phyloP scores from a whole-genome alignment of 2,797 vertebrate species.

The Geotrypetes seraphini region DNA sequence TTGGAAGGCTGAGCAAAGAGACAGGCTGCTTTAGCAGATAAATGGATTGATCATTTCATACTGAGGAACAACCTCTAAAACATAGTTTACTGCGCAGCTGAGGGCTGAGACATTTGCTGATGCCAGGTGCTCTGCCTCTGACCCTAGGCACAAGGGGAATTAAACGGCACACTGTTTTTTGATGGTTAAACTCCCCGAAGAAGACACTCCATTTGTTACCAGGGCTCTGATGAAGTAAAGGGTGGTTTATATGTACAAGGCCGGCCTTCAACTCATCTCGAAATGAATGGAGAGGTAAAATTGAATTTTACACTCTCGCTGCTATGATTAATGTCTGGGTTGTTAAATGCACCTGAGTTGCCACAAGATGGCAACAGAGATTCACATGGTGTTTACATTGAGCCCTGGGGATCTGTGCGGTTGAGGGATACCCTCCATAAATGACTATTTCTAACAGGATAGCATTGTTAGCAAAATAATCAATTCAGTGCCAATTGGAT shows the following conservation, averaged over 20 bases:
- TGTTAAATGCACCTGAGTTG: slow-evolving; percentile 23
- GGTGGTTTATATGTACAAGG: slow-evolving; percentile 83
- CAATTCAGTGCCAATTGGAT: slow-evolving; percentile 16
- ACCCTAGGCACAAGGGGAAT: slow-evolving; percentile 80
- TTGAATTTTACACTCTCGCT: slow-evolving; percentile 94
- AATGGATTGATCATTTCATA: slow-evolving; percentile 96
- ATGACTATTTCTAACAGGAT: slow-evolving; percentile 18
- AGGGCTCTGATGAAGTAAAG: slow-evolving; percentile 90
- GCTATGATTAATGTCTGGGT: slow-evolving; percentile 81
- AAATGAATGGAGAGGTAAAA: slow-evolving; percentile 95
- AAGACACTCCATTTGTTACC: slow-evolving; percentile 96
- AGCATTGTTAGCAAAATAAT: slow-evolving; percentile 15
- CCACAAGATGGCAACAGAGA: slow-evolving; percentile 52
- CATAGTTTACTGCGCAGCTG: slow-evolving; percentile 89
- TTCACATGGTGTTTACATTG: not conserved
- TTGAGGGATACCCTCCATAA: slow-evolving; percentile 15
- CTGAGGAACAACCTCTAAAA: slow-evolving; percentile 98
- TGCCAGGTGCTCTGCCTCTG: slow-evolving; percentile 78
- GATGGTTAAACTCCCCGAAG: slow-evolving; percentile 85
- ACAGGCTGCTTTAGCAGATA: slow-evolving; percentile 91
- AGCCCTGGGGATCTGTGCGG: not conserved
- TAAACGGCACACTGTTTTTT: slow-evolving; percentile 82
- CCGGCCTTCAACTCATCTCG: slow-evolving; percentile 88
- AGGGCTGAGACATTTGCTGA: slow-evolving; percentile 72
- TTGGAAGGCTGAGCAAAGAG: slow-evolving; percentile 81